phyloP scores from a whole-genome alignment of 2,888 invertebrate genomes.

The Calameuta filiformis region DNA sequence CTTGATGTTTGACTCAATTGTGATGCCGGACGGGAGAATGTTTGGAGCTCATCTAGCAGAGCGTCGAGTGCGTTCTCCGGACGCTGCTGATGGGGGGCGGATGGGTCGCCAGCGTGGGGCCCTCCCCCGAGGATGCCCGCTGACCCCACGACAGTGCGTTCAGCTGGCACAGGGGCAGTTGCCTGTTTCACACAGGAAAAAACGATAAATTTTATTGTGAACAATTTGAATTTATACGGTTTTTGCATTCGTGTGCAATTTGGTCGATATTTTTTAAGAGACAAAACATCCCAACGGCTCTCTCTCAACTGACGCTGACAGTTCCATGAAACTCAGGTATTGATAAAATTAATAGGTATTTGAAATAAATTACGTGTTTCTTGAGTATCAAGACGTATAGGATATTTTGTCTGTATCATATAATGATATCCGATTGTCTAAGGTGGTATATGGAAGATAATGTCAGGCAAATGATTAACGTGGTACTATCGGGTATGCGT shows the following conservation, averaged over 20 bases:
- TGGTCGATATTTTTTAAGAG: constrained; percentile 10
- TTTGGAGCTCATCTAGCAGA: constrained; percentile 93
- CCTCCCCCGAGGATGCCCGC: constrained; percentile 73
- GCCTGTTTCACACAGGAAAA: constrained; percentile 44
- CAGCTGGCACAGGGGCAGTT: constrained; percentile 73
- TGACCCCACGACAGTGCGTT: constrained; percentile 71
- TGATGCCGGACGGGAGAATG: constrained; percentile 81
- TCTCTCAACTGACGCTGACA: neutral
- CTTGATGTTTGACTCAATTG: constrained; percentile 54
- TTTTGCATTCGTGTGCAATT: constrained; percentile 10
- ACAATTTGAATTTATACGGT: neutral
- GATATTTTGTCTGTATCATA: constrained; percentile 16
- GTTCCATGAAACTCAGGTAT: neutral
- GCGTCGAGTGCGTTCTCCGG: constrained; percentile 98
- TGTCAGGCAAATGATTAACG: neutral
- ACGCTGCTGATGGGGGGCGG: constrained; percentile 73
- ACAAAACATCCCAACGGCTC: constrained; percentile 9
- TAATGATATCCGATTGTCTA: neutral
- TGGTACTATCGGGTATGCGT: neutral
- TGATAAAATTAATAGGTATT: neutral
- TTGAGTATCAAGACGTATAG: neutral
- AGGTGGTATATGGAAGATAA: constrained; percentile 1
- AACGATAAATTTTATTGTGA: neutral
- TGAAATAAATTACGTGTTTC: neutral
- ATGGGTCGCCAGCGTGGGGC: constrained; percentile 70